Evolutionary conservation across 2,888 invertebrate genomes (phyloP).

Genomic region (Hyalella azteca): DNA sequence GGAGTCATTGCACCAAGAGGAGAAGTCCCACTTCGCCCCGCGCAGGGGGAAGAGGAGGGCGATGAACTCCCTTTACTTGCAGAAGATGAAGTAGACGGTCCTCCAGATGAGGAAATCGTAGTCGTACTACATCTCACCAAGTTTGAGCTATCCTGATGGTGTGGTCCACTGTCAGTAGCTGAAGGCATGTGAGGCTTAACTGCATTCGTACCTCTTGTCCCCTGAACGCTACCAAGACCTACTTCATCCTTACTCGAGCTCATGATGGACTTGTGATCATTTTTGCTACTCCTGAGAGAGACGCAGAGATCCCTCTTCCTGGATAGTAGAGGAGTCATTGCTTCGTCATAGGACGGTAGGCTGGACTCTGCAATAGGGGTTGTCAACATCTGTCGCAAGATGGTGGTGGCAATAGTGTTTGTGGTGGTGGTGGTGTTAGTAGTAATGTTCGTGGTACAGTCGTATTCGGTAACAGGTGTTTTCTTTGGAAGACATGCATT

Average conservation of each 20-base stretch:
- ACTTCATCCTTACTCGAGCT: too few relatives aligned
- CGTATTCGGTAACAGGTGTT: too few relatives aligned
- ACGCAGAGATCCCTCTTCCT: background rate
- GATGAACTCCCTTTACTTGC: background rate
- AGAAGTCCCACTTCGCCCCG: background rate
- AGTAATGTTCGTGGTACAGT: background rate
- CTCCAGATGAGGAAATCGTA: background rate
- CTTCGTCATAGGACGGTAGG: background rate
- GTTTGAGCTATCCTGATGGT: too few relatives aligned
- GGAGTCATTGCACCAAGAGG: background rate
- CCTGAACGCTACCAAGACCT: background rate
- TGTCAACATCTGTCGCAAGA: background rate
- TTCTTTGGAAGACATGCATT: too few relatives aligned
- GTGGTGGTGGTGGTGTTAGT: background rate
- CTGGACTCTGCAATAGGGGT: background rate
- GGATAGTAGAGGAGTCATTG: background rate
- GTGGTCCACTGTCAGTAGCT: too few relatives aligned
- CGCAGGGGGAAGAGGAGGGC: background rate
- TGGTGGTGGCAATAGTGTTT: background rate
- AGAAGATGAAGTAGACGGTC: background rate
- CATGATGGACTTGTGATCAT: too few relatives aligned
- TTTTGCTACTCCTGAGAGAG: background rate
- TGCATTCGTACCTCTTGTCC: too few relatives aligned
- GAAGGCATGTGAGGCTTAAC: background rate
- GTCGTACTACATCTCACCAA: too few relatives aligned